These are phyloP conservation scores for Mormyrops boulengeri DNA, from an alignment of 2,797 vertebrate species.

Conservation along the genomic window DNA sequence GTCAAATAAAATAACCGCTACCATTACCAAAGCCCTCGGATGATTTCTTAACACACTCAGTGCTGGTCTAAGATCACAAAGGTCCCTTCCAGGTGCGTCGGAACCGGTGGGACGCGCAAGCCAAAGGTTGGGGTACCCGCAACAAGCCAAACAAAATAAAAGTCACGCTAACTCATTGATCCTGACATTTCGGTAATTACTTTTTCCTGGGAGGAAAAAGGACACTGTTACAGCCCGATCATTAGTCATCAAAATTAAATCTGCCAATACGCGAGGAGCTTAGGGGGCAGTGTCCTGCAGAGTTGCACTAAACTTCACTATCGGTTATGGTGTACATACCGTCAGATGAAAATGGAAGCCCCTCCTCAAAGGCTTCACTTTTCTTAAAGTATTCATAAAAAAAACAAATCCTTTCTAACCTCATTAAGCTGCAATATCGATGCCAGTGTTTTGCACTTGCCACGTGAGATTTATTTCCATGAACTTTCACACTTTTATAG, in stretches of 20 bases:
- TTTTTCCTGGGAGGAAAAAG: slow-evolving; percentile 20
- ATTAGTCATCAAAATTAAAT: slow-evolving; percentile 28
- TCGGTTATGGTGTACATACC: background rate
- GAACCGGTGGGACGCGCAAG: background rate
- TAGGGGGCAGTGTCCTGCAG: background rate
- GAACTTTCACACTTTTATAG: background rate
- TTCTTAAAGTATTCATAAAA: background rate
- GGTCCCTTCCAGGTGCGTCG: background rate
- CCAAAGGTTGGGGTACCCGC: background rate
- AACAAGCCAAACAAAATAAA: background rate
- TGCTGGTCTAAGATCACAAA: background rate
- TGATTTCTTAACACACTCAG: background rate
- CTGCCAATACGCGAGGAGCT: slow-evolving; percentile 6
- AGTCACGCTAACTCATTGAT: slow-evolving; percentile 21
- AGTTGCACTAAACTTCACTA: background rate
- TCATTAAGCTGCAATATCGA: background rate
- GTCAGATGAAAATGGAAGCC: background rate
- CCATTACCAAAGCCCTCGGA: background rate
- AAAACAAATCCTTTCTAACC: background rate
- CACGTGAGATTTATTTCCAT: background rate
- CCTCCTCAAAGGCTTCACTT: background rate
- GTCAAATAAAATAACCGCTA: background rate
- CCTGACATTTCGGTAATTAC: slow-evolving; percentile 25
- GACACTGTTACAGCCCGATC: slow-evolving; percentile 15
- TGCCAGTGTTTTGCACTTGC: background rate